Evolutionary conservation across 2,797 vertebrate genomes (phyloP).

Genomic region (Adrianichthys oophorus): DNA sequence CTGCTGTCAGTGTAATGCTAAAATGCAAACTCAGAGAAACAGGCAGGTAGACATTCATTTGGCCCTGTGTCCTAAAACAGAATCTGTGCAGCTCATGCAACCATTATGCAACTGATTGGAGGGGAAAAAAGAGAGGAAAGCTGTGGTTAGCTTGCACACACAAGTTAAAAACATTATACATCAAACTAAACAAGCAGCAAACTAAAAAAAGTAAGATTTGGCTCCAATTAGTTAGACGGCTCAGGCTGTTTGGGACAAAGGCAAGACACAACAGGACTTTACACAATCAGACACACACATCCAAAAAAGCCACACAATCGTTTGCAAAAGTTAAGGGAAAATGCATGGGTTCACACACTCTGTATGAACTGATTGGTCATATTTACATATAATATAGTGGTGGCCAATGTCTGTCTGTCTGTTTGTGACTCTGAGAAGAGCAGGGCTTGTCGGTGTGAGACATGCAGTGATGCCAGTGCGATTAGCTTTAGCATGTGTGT

Average conservation of each 20-base stretch:
- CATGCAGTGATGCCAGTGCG: slow-evolving; percentile 60
- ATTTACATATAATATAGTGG: slow-evolving; percentile 53
- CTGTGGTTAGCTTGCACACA: slow-evolving; percentile 51
- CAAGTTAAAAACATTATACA: slow-evolving; percentile 53
- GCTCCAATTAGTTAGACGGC: slow-evolving; percentile 49
- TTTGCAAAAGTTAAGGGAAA: slow-evolving; percentile 41
- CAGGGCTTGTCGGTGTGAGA: slow-evolving; percentile 43
- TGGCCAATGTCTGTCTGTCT: slow-evolving; percentile 68
- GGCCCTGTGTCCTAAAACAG: slow-evolving; percentile 55
- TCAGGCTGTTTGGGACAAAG: slow-evolving; percentile 5
- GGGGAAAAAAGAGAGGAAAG: slow-evolving; percentile 50
- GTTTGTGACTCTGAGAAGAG: slow-evolving; percentile 62
- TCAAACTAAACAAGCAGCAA: slow-evolving; percentile 49
- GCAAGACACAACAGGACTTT: slow-evolving; percentile 12
- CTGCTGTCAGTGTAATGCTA: slow-evolving; percentile 32
- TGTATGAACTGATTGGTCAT: slow-evolving; percentile 66
- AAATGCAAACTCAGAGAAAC: slow-evolving; percentile 70
- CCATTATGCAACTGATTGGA: slow-evolving; percentile 59
- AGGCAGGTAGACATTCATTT: slow-evolving; percentile 72
- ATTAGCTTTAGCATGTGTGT: slow-evolving; percentile 20
- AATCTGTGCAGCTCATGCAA: slow-evolving; percentile 64
- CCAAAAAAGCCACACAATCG: slow-evolving; percentile 31
- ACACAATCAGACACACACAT: slow-evolving; percentile 28
- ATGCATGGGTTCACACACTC: slow-evolving; percentile 66
- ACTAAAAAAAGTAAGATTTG: slow-evolving; percentile 41